Percentiles rank a stretch among this genome's conserved stretches.
Evolutionary conservation across 2,888 invertebrate genomes (phyloP).

Genomic region (Agrypnus murinus): DNA sequence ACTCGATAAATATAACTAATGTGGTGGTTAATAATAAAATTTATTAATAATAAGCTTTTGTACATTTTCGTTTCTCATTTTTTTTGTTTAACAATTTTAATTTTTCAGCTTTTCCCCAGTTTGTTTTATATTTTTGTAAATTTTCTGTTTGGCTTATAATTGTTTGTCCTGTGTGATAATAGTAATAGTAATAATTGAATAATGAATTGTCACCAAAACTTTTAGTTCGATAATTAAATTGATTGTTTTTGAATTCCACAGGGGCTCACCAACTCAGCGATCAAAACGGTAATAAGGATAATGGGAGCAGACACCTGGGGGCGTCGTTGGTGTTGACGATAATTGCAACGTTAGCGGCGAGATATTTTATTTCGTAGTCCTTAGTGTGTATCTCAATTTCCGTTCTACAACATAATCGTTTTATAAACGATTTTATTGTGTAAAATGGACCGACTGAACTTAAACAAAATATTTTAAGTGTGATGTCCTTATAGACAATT

Average conservation of each 20-base stretch:
- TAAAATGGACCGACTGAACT: slow-evolving; percentile 47
- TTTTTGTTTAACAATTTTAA: slow-evolving; percentile 29
- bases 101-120: slow-evolving; percentile 20
- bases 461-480: slow-evolving; percentile 42
- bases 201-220: slow-evolving; percentile 6
- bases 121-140: slow-evolving; percentile 30
- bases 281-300: slow-evolving; percentile 46
- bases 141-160: slow-evolving; percentile 41
- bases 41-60: slow-evolving; percentile 34
- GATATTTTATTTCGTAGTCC: slow-evolving; percentile 55
- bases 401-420: slow-evolving; percentile 51
- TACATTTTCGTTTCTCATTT: slow-evolving; percentile 40
- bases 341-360: slow-evolving; percentile 52
- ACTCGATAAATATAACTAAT: not conserved
- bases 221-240: slow-evolving; percentile 12
- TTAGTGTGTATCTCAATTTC: slow-evolving; percentile 44
- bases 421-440: slow-evolving; percentile 55
- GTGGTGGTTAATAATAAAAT: slow-evolving; percentile 39
- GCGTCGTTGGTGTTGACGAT: slow-evolving; percentile 52
- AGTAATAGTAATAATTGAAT: slow-evolving; percentile 11
- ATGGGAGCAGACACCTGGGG: slow-evolving; percentile 50
- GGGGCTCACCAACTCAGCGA: slow-evolving; percentile 45
- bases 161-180: slow-evolving; percentile 17
- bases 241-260: slow-evolving; percentile 28
- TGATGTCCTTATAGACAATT: slow-evolving; percentile 49